Evolutionary conservation across 1,140 invertebrate genomes (phyloP).

Genomic region (Drosophila varians): DNA sequence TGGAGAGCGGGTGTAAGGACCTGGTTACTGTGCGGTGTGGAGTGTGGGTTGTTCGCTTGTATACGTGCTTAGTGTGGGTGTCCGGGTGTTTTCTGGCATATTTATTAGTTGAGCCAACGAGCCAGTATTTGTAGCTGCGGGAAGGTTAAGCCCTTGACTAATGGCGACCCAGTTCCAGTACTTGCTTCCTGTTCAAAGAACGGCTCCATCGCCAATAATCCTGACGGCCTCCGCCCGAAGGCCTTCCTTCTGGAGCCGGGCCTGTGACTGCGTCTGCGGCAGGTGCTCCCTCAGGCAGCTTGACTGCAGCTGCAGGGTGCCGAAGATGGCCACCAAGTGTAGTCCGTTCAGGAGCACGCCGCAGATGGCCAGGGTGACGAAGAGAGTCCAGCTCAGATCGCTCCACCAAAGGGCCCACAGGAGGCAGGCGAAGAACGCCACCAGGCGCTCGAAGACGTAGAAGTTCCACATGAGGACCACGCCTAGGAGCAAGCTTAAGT

Average conservation of each 20-base stretch:
- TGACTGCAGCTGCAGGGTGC: constrained; percentile 8
- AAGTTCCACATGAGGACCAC: constrained; percentile 28
- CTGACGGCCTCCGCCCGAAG: background rate
- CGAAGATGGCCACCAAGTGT: constrained; percentile 6
- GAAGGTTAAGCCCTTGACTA: constrained; percentile 62
- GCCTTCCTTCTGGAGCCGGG: background rate
- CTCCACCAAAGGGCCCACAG: constrained; percentile 20
- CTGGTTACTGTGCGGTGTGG: too few relatives aligned
- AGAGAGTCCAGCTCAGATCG: background rate
- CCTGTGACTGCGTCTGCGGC: too few relatives aligned
- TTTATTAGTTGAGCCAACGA: constrained; percentile 73
- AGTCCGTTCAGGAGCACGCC: background rate
- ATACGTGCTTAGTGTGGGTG: constrained; percentile 32
- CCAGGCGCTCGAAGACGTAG: constrained; percentile 9
- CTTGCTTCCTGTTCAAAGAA: background rate
- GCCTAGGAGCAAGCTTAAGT: background rate
- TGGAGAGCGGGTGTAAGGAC: constrained; percentile 8
- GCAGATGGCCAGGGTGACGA: background rate
- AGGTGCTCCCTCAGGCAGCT: background rate
- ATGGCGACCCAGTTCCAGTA: constrained; percentile 50
- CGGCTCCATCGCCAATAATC: constrained; percentile 5
- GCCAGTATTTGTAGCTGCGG: constrained; percentile 58
- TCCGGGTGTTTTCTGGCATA: constrained; percentile 66
- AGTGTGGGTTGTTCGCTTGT: constrained; percentile 4
- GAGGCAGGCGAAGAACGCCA: background rate